These are phyloP conservation scores for Leptinotarsa defecta DNA, from an alignment of 1,140 invertebrate genomes.

Conservation along the genomic window DNA sequence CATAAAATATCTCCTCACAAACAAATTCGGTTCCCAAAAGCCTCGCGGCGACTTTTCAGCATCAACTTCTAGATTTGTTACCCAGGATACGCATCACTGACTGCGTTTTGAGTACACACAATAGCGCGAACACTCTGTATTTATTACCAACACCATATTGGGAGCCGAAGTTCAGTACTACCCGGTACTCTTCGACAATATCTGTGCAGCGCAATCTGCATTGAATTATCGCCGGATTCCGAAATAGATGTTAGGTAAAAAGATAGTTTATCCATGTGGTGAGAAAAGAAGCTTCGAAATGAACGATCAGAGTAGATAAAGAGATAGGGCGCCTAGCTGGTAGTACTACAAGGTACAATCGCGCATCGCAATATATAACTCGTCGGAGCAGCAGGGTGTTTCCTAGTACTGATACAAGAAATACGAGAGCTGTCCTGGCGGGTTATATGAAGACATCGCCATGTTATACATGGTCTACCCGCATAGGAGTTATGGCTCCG, in stretches of 20 bases:
- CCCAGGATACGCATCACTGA: conserved; percentile 3
- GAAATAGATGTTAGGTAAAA: conserved; percentile 8
- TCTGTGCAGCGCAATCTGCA: not conserved
- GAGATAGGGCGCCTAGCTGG: conserved; percentile 48
- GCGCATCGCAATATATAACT: conserved; percentile 52
- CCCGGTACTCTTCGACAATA: conserved; percentile 2
- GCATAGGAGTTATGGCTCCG: conserved; percentile 43
- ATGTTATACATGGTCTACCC: conserved; percentile 50
- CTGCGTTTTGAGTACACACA: not conserved
- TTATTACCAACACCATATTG: not conserved
- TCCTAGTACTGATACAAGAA: conserved; percentile 55
- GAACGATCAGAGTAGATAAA: conserved; percentile 36
- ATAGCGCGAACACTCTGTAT: not conserved
- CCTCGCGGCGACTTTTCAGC: no score
- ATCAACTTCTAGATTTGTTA: not conserved
- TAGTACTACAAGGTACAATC: conserved; percentile 51
- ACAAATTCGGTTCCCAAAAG: no score
- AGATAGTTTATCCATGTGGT: not conserved
- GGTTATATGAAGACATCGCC: conserved; percentile 55
- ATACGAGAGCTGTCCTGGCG: conserved; percentile 53
- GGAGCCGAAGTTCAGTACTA: not conserved
- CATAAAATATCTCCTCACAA: no score
- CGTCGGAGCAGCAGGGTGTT: conserved; percentile 52
- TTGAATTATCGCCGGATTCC: conserved; percentile 1
- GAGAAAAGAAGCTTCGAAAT: conserved; percentile 24